Percentiles rank a stretch among this genome's conserved stretches.
Conservation (phyloP, 2,888 invertebrate species). For the Atrina japonica region DNA sequence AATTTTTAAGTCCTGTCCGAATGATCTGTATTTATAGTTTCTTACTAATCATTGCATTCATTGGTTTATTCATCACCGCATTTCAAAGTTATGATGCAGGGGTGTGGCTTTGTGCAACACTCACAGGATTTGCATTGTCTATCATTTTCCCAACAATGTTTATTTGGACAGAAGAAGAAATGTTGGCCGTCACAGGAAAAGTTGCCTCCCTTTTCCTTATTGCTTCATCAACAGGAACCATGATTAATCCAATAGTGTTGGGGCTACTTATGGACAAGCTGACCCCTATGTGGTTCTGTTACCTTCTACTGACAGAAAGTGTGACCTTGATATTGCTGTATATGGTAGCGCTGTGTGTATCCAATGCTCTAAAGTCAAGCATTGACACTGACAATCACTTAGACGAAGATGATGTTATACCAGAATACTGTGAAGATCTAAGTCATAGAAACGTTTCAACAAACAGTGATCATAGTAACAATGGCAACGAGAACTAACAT, state of each 20-base stretch:
- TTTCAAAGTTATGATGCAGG: slow-evolving; percentile 34
- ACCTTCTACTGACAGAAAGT: slow-evolving; percentile 45
- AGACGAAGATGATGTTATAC: too few relatives aligned
- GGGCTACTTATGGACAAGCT: slow-evolving; percentile 59
- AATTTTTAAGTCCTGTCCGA: slow-evolving; percentile 72
- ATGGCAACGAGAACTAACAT: too few relatives aligned
- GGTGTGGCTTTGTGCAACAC: slow-evolving; percentile 75
- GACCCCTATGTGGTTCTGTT: slow-evolving; percentile 56
- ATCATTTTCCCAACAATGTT: slow-evolving; percentile 81
- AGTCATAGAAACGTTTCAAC: too few relatives aligned
- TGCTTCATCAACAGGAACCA: slow-evolving; percentile 79
- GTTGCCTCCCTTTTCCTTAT: slow-evolving; percentile 78
- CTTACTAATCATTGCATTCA: slow-evolving; percentile 51
- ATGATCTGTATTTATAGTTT: slow-evolving; percentile 74
- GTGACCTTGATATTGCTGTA: slow-evolving; percentile 33
- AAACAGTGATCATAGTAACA: too few relatives aligned
- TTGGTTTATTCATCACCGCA: slow-evolving; percentile 49
- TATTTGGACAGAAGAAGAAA: slow-evolving; percentile 79
- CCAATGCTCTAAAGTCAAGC: too few relatives aligned
- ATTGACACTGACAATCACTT: too few relatives aligned
- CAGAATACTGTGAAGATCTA: too few relatives aligned
- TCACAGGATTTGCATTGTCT: slow-evolving; percentile 79
- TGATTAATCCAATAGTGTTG: slow-evolving; percentile 77
- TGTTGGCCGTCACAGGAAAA: slow-evolving; percentile 78
- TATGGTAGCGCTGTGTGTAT: slow-evolving; percentile 17